These are phyloP conservation scores for Chaetodon trifasciatus DNA, from an alignment of 2,797 vertebrate genomes.

Conservation along the genomic window DNA sequence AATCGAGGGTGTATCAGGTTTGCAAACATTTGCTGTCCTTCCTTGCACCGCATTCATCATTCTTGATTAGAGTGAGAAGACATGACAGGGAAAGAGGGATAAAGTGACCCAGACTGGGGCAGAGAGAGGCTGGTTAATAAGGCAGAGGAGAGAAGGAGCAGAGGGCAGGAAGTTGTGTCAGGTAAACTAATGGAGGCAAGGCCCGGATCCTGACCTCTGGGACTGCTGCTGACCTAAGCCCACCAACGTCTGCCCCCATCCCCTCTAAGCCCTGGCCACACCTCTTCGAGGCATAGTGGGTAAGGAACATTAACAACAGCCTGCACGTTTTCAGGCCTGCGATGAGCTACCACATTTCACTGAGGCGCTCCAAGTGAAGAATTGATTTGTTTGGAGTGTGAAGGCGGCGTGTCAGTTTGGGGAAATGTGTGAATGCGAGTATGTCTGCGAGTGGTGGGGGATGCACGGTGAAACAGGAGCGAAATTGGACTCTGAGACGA, in stretches of 20 bases:
- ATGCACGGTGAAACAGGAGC: slow-evolving; percentile 56
- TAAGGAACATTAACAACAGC: slow-evolving; percentile 64
- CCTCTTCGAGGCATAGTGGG: slow-evolving; percentile 33
- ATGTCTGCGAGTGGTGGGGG: slow-evolving; percentile 45
- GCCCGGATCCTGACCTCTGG: slow-evolving; percentile 72
- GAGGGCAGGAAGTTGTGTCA: slow-evolving; percentile 73
- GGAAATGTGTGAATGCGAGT: slow-evolving; percentile 71
- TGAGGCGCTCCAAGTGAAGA: slow-evolving; percentile 61
- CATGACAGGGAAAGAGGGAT: slow-evolving; percentile 59
- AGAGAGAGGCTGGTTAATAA: slow-evolving; percentile 67
- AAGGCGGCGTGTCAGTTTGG: slow-evolving; percentile 72
- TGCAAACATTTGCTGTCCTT: slow-evolving; percentile 71
- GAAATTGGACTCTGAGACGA: slow-evolving; percentile 75
- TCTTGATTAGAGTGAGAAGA: slow-evolving; percentile 75
- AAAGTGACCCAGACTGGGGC: slow-evolving; percentile 57
- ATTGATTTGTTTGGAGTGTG: slow-evolving; percentile 80
- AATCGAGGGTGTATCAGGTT: slow-evolving; percentile 69
- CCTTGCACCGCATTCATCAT: slow-evolving; percentile 80
- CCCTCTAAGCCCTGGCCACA: slow-evolving; percentile 53
- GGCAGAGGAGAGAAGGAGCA: slow-evolving; percentile 58
- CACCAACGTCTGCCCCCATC: slow-evolving; percentile 64
- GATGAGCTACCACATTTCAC: slow-evolving; percentile 60
- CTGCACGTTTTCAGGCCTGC: slow-evolving; percentile 60
- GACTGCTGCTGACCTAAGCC: slow-evolving; percentile 64
- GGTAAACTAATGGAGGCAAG: slow-evolving; percentile 83